phyloP scores from a whole-genome alignment of 2,113 vertebrate species.

The Mormoops blainvillei region DNA sequence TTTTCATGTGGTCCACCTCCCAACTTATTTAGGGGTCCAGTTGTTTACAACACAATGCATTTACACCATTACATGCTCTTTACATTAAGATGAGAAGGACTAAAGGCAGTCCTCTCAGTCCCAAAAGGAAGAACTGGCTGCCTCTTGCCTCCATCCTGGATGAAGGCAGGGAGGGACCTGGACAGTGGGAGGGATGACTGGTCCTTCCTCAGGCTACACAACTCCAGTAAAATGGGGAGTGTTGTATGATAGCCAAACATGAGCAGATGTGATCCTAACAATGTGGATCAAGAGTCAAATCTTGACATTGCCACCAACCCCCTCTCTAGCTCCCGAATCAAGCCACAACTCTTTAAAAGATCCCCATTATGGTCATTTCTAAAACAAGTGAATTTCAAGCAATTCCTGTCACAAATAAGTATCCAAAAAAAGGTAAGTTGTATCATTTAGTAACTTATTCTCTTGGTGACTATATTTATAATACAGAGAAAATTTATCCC shows the following conservation, averaged over 20 bases:
- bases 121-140: background rate
- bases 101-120: background rate
- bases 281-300: background rate
- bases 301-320: background rate
- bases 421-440: background rate
- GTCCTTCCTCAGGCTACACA: background rate
- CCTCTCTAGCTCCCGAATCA: background rate
- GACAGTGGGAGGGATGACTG: rapidly evolving
- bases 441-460: background rate
- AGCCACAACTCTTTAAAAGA: background rate
- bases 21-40: rapidly evolving
- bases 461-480: background rate
- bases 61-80: too few species aligned
- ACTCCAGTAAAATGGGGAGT: background rate
- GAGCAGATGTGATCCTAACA: background rate
- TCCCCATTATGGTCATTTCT: background rate
- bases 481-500: background rate
- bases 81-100: rapidly evolving
- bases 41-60: too few species aligned
- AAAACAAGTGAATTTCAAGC: background rate
- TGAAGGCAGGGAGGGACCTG: rapidly evolving
- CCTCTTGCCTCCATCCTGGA: background rate
- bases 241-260: rapidly evolving
- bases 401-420: background rate
- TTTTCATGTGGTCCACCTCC: too few species aligned